Base-by-base conservation (phyloP, 2,888 invertebrate species). In the Anthophora plumipes region DNA sequence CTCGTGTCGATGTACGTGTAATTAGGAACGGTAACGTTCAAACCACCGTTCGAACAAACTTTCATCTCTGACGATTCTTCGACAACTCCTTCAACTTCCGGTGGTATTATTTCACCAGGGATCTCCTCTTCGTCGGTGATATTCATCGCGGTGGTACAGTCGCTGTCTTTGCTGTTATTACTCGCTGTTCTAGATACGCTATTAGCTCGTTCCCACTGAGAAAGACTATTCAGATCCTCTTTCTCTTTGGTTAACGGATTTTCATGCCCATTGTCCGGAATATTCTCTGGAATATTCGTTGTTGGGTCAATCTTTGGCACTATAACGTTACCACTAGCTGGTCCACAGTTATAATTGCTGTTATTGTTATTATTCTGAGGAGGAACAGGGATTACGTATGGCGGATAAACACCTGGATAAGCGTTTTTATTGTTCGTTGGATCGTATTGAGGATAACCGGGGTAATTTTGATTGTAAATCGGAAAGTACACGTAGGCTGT, bases 401-500 rank as follows among this genome's bases (percentile, higher is more conserved):
- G 67, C 12, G 84, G 69, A 8, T 70, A 78, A n/a, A 69, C 46
- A 46, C 46, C n/a, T 11, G 64, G 17, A n/a, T 69, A 78, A 14
- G 48, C n/a, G 31, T 55, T 77, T 1, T 61, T 72, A 0, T 37
- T 59, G 4, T 37, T 63, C 41, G 17, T 11, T 1, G 82, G 48
- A 52, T 66, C 25, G 22, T 43, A 50, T 12, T 25, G 73, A 3
- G 75, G 48, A 17, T 55, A 61, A 17, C 67, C 22, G 5, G 77
- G 17, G 20, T 63, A 82, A 37, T 70, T 86, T 37, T 84, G 86
- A 46, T 84, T 81, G 75, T 84, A 88, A 73, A 88, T 59, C 0
- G 91, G 89, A 54, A 85, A 90, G 52, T 82, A 88, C 50, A 88
- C 46, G 37, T 84, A 89, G 25, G 85, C 78, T 12, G 82, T 85